Conservation (phyloP, 2,888 invertebrate species). For the Cantharis rustica region DNA sequence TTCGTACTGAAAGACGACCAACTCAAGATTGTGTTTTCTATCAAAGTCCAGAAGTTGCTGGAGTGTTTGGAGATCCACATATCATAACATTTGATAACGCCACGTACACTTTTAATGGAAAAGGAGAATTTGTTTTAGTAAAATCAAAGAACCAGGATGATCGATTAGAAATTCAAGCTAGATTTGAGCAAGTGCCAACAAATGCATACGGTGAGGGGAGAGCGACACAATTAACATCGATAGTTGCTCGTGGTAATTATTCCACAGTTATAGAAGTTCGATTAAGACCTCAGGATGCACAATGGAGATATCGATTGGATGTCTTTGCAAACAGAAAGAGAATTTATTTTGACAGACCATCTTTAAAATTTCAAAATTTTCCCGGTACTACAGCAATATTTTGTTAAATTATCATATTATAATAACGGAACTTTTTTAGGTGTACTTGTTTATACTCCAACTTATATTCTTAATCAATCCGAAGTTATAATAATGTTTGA, state of each 20-base stretch:
- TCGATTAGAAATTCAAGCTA: conserved; percentile 83
- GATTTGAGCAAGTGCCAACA: conserved; percentile 79
- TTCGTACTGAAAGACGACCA: conserved; percentile 90
- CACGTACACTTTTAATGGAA: conserved; percentile 92
- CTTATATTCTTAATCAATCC: conserved; percentile 88
- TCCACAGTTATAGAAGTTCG: conserved; percentile 87
- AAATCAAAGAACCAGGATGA: conserved; percentile 74
- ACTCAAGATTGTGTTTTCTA: conserved; percentile 96
- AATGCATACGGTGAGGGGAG: conserved; percentile 77
- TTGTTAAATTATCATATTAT: not conserved
- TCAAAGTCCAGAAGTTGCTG: conserved; percentile 86
- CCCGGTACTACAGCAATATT: conserved; percentile 61
- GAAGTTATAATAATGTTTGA: conserved; percentile 94
- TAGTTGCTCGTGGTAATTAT: conserved; percentile 85
- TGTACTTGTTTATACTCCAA: conserved; percentile 89
- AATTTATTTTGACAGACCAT: conserved; percentile 85
- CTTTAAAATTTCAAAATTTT: conserved; percentile 90
- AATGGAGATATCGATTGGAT: conserved; percentile 91
- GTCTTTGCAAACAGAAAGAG: conserved; percentile 86
- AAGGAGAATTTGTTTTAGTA: conserved; percentile 88
- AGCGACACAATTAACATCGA: conserved; percentile 80
- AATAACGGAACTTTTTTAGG: conserved; percentile 56
- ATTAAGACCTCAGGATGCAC: conserved; percentile 78
- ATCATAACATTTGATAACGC: conserved; percentile 90
- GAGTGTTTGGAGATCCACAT: conserved; percentile 92